A percentile compares a stretch with the other conserved stretches of the same genome.
Conservation (phyloP, 2,113 vertebrate species). For the Myanophis thanlyinensis region DNA sequence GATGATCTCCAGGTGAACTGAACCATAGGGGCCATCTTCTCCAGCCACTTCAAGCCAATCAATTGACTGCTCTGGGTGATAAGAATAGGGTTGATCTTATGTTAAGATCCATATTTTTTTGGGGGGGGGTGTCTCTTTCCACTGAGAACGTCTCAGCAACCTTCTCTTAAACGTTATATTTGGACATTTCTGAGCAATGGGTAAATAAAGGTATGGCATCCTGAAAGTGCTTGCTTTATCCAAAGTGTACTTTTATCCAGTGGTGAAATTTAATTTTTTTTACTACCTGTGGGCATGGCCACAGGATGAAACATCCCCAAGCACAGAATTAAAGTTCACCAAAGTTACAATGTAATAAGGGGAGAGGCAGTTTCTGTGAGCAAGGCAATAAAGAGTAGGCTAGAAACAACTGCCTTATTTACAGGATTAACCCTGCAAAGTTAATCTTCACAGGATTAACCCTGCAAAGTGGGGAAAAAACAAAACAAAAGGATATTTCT, state of each 20-base stretch:
- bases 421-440: too few species aligned
- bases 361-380: too few species aligned
- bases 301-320: too few species aligned
- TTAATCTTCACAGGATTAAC: too few species aligned
- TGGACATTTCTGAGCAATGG: background rate
- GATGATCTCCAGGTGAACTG: background rate
- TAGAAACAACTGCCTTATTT: too few species aligned
- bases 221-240: background rate
- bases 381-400: too few species aligned
- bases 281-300: too few species aligned
- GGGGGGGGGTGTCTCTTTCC: background rate
- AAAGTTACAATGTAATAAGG: too few species aligned
- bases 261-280: too few species aligned
- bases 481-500: too few species aligned
- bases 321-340: too few species aligned
- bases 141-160: background rate
- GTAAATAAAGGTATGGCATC: background rate
- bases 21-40: background rate
- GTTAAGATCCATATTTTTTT: background rate
- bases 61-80: background rate
- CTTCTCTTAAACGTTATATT: background rate
- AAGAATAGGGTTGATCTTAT: background rate
- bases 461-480: too few species aligned
- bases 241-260: background rate
- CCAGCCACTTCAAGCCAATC: background rate